Base-by-base conservation (phyloP, 2,888 invertebrate genomes). In the Heliconius sara region DNA sequence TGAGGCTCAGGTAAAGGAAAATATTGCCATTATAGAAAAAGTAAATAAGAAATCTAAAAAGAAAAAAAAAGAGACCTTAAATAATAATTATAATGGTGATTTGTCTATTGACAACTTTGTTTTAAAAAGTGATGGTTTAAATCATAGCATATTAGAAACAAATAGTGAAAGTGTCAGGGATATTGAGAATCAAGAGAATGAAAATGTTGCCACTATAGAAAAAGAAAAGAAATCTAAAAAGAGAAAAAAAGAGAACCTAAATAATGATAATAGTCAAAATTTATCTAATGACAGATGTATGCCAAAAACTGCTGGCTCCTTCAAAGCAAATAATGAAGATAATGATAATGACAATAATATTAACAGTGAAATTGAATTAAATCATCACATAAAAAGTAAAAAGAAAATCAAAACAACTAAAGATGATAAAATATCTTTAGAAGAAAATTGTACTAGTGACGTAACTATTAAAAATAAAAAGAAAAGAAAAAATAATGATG, bases 341-440 rank as follows among this genome's bases (percentile, higher is more conserved):
- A 57, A 34, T n/a, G 52, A 57, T 27, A 52, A 72, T 57, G 76
- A 81, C 60, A 72, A 27, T 30, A 77, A 60, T 68, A 63, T 52
- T 47, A 67, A 81, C 19, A 83, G 83, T 63, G 84, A 83, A 77
- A 81, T 81, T 81, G 80, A 80, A 30, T 39, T 25, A 25, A 39
- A 60, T 60, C 30, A 73, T 73, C 7, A 60, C 3, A 57, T n/a
- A 12, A 73, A 34, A 60, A 13, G 16, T n/a, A 73, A 60, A 60
- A 73, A 73, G 86, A 85, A 79, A 84, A 47, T 70, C 80, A 74
- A 63, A 80, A 82, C 72, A 16, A 73, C 63, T n/a, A 43, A 60
- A 39, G 65, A 74, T 12, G n/a, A 78, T 70, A 65, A 57, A 30
- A 22, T 57, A 34, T 7, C 12, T 30, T n/a, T 30, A n/a, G 72